Evolutionary conservation across 2,888 invertebrate genomes (phyloP), one percentile per base, ranked within the genome.

Genomic region (Rhabditoides inermis): DNA sequence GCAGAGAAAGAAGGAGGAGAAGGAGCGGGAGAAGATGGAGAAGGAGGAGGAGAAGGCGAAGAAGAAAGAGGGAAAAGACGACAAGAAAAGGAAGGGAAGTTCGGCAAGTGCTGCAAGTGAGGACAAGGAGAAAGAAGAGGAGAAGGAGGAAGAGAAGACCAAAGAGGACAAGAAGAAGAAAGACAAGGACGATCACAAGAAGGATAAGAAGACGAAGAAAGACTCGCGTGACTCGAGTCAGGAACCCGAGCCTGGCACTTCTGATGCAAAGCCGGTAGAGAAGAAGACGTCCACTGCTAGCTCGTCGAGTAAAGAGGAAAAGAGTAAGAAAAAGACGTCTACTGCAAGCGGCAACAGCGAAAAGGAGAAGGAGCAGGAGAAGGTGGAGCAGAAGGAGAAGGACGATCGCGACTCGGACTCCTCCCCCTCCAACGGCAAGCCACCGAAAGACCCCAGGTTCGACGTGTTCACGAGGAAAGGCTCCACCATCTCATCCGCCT

Each of bases 131-230:
- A 67, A 67, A 25, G 56, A 58, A 12, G 57, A 61, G 48, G 54
- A 58, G 12, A 56, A 60, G 42, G 56, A 60, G 35, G 30, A 56
- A 55, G 48, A 61, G 48, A 48, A 60, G 55, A 45, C 30, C 39
- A 56, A 61, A 49, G 54, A 63, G 58, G 46, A 61, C 44, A 50
- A 57, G 50, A 53, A 60, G 46, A 56, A 57, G 36, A 46, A 51
- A n/a, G 42, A 49, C 32, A 44, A 44, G 39, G 40, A 39, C 15
- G 23, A 20, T 10, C 3, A 35, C 47, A 10, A 7, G 35, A 22
- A 35, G 20, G 25, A 2, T 23, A 51, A 58, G 47, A 44, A 55
- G 30, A 53, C n/a, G n/a, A n/a, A n/a, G n/a, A n/a, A n/a, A n/a
- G n/a, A n/a, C n/a, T n/a, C n/a, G n/a, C n/a, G n/a, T n/a, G n/a